Evolutionary conservation across 30 jellyfish, hydroid and myxozoan species (phyloP), one percentile per base, ranked within the genome.

Genomic region (Hydractinia echinata): DNA sequence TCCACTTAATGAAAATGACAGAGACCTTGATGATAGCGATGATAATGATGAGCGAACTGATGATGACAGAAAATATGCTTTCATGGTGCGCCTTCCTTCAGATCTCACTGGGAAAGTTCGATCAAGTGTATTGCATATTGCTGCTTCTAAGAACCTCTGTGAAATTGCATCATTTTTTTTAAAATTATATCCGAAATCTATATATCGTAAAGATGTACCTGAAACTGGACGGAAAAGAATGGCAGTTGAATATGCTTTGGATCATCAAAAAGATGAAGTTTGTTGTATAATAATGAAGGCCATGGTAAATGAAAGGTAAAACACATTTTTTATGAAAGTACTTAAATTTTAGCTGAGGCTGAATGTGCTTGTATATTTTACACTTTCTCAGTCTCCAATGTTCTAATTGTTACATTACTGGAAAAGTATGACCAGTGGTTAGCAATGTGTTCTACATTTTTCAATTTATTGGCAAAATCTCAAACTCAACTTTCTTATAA

Each of bases 181-280:
- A 7, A 21, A 51, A 53, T 71, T 83, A 39, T 86, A 86, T 76
- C 95, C 95, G 5, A 88, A 86, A 55, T 67, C 67, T 66, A 67
- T 86, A 16, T 82, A 81, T 61, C 66, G 53, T 10, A 81, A 79
- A 21, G 88, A 82, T 21, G 70, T 39, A n/a, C 79, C 90, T 8
- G 94, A 83, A 5, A 50, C 55, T 55, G 54, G 10, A 14, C 84
- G 52, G 13, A 78, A 76, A 52, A 54, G 88, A 53, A 67, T 86
- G 8, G 95, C 98, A 4, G 83, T 92, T 5, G 96, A 92, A 73
- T 20, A 58, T 72, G 98, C 98, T 14, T 64, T 92, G 73, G 50
- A 54, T 7, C 53, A 56, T 56, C 21, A 9, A 53, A 58, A 77
- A 49, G 98, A 92, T 86, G 92, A 92, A 81, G 89, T 92, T 71